phyloP scores from a whole-genome alignment of 2,888 invertebrate species.

The Trimorus sp. region DNA sequence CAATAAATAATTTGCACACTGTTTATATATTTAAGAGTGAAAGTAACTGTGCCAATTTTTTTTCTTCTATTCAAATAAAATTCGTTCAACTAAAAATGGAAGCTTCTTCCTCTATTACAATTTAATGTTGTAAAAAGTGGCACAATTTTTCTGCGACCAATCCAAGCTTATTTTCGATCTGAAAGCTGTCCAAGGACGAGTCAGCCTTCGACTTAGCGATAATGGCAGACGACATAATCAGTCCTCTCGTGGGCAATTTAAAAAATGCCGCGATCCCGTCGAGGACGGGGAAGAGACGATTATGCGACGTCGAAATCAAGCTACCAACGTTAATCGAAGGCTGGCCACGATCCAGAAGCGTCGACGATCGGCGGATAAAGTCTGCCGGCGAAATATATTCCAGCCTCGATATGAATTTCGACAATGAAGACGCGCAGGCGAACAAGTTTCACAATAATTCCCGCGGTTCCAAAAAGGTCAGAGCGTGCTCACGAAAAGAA shows the following conservation, averaged over 20 bases:
- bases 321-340: neutral
- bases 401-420: conserved; percentile 22
- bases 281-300: conserved; percentile 14
- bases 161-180: neutral
- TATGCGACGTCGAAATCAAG: neutral
- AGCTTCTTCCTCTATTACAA: no score
- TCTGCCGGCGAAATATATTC: neutral
- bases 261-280: conserved; percentile 12
- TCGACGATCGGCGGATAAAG: no score
- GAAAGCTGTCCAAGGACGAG: conserved; percentile 39
- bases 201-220: conserved; percentile 20
- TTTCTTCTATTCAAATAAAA: no score
- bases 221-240: conserved; percentile 30
- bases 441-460: conserved; percentile 43
- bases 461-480: conserved; percentile 50
- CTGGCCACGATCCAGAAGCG: neutral
- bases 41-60: no score
- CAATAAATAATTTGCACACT: no score
- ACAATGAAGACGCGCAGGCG: conserved; percentile 19
- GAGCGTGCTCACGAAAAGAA: conserved; percentile 50
- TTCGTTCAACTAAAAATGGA: no score
- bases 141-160: neutral
- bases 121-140: no score
- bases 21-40: no score
- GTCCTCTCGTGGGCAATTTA: conserved; percentile 13